Evolutionary conservation across 2,888 invertebrate species (phyloP).

Genomic region (Trichogramma evanescens): DNA sequence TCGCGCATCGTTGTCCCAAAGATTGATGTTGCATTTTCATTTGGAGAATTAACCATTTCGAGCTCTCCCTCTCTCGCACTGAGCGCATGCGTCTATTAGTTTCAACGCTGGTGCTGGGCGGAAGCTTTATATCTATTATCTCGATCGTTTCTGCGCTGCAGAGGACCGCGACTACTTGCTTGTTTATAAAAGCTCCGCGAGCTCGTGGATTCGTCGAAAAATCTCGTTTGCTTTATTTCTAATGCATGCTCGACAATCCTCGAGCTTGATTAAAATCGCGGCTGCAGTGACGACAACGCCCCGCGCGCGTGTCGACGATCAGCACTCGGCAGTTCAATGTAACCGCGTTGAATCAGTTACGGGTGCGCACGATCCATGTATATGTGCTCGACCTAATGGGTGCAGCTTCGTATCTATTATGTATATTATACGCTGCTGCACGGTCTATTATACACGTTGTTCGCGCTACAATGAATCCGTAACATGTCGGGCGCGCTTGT

Average conservation of each 20-base stretch:
- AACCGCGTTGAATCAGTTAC: no score
- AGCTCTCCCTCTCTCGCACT: conserved; percentile 11
- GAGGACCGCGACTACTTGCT: neutral
- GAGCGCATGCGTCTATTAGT: conserved; percentile 7
- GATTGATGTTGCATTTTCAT: conserved; percentile 47
- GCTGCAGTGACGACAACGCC: neutral
- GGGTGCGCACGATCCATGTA: no score
- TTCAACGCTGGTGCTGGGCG: neutral
- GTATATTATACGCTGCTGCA: no score
- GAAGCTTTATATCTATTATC: neutral
- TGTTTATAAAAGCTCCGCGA: neutral
- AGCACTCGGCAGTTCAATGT: no score
- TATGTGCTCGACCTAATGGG: no score
- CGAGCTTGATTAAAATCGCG: neutral
- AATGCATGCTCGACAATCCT: neutral
- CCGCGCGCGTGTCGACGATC: no score
- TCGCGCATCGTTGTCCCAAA: conserved; percentile 37
- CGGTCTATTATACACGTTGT: no score
- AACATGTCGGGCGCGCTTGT: no score
- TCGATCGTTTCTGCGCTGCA: neutral
- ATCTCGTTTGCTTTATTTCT: neutral
- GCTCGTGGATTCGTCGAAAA: neutral
- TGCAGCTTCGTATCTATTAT: no score
- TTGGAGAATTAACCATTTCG: conserved; percentile 43
- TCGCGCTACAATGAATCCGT: no score